These are phyloP conservation scores for Rousettus leschenaultii DNA, from an alignment of 2,113 vertebrate genomes.

Conservation along the genomic window DNA sequence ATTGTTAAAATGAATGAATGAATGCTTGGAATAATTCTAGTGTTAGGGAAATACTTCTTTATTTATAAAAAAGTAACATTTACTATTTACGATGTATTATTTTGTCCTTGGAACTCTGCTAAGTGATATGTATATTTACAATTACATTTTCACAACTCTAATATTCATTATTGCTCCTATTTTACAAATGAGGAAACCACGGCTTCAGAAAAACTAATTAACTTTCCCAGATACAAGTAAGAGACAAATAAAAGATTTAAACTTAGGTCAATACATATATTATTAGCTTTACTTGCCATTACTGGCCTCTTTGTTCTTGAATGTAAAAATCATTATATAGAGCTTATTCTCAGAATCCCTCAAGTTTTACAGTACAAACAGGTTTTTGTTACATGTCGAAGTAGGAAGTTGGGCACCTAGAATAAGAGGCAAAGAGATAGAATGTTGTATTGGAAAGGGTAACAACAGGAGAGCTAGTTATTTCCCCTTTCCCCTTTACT, in stretches of 20 bases:
- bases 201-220: not conserved
- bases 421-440: not conserved
- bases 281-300: not conserved
- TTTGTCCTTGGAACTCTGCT: not conserved
- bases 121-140: not conserved
- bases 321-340: not conserved
- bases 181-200: slow-evolving; percentile 1
- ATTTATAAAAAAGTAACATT: not conserved
- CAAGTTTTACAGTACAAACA: not conserved
- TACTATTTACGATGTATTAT: not conserved
- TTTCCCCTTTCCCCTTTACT: not conserved
- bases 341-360: slow-evolving; percentile 22
- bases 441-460: not conserved
- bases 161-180: not conserved
- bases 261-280: not conserved
- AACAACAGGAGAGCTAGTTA: not conserved
- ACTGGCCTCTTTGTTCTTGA: not conserved
- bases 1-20: slow-evolving; percentile 2
- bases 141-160: not conserved
- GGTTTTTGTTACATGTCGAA: not conserved
- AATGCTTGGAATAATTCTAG: no score
- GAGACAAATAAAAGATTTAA: not conserved
- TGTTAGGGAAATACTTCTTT: not conserved
- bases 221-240: not conserved
- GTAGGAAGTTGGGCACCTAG: not conserved